phyloP scores from a whole-genome alignment of 2,888 invertebrate species.

The Scaptomyza parva region DNA sequence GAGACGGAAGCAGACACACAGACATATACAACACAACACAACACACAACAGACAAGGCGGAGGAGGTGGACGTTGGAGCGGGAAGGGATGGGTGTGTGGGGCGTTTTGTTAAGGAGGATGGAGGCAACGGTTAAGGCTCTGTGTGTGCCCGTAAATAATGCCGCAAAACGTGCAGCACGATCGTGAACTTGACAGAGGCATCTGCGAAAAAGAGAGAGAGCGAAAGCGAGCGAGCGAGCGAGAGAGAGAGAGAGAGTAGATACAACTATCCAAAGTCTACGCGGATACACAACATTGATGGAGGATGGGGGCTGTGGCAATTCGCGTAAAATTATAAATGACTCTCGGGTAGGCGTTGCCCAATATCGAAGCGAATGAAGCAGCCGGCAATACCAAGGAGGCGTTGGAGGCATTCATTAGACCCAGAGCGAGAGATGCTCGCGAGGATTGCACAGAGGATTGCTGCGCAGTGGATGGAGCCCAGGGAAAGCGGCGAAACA shows the following conservation, averaged over 20 bases:
- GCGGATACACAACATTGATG: constrained; percentile 10
- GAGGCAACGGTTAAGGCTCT: constrained; percentile 17
- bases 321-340: constrained; percentile 73
- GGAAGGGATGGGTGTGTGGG: too few species aligned
- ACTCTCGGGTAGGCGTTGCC: constrained; percentile 72
- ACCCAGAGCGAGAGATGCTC: constrained; percentile 40
- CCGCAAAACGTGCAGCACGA: constrained; percentile 74
- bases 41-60: not conserved
- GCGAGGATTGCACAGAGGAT: constrained; percentile 33
- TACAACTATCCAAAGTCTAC: constrained; percentile 19
- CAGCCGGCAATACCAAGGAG: constrained; percentile 55
- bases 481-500: not conserved
- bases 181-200: constrained; percentile 61
- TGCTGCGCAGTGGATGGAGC: too few species aligned
- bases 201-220: constrained; percentile 32
- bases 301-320: constrained; percentile 47
- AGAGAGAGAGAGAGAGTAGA: constrained; percentile 25
- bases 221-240: constrained; percentile 9
- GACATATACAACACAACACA: not conserved
- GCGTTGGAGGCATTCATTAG: constrained; percentile 71
- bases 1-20: constrained; percentile 26
- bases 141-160: constrained; percentile 67
- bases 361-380: constrained; percentile 67
- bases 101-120: not conserved
- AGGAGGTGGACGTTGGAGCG: not conserved